A percentile compares a stretch with the other conserved stretches of the same genome.
Conservation (phyloP, 1,140 invertebrate genomes). For the Lucilia cuprina region DNA sequence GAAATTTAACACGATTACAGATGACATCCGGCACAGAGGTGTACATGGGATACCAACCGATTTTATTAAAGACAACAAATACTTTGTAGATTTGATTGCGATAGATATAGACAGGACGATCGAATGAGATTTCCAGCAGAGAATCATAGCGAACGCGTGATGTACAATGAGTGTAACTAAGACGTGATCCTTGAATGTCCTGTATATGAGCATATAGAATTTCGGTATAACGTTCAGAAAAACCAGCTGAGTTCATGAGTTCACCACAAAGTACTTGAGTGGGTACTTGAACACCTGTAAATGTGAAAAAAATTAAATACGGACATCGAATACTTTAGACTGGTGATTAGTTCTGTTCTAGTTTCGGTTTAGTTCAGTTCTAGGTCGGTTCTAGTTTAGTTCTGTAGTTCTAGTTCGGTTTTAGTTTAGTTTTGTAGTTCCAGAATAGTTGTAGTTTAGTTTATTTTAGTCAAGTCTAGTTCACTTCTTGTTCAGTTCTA, state of each 20-base stretch:
- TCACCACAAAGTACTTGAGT: conserved; percentile 68
- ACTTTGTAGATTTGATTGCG: conserved; percentile 80
- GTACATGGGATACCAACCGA: conserved; percentile 79
- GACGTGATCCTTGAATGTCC: conserved; percentile 75
- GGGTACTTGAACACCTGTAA: conserved; percentile 69
- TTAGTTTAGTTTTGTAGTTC: too few species aligned
- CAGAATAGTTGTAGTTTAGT: too few species aligned
- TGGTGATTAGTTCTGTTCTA: too few species aligned
- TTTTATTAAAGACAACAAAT: conserved; percentile 80
- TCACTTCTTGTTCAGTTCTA: too few species aligned
- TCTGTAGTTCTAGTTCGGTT: too few species aligned
- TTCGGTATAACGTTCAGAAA: conserved; percentile 70
- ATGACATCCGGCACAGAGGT: conserved; percentile 68
- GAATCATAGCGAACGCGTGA: conserved; percentile 72
- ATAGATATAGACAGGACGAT: conserved; percentile 77
- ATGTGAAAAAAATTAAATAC: not conserved
- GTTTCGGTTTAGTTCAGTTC: too few species aligned
- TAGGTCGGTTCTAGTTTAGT: too few species aligned
- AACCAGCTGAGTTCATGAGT: conserved; percentile 60
- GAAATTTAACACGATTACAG: conserved; percentile 74
- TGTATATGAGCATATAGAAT: conserved; percentile 80
- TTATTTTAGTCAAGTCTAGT: too few species aligned
- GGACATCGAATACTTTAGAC: too few species aligned
- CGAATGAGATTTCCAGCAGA: conserved; percentile 79
- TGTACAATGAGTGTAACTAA: conserved; percentile 82